phyloP scores from a whole-genome alignment of 2,797 vertebrate species.

The Mormyrus hasselquistii region DNA sequence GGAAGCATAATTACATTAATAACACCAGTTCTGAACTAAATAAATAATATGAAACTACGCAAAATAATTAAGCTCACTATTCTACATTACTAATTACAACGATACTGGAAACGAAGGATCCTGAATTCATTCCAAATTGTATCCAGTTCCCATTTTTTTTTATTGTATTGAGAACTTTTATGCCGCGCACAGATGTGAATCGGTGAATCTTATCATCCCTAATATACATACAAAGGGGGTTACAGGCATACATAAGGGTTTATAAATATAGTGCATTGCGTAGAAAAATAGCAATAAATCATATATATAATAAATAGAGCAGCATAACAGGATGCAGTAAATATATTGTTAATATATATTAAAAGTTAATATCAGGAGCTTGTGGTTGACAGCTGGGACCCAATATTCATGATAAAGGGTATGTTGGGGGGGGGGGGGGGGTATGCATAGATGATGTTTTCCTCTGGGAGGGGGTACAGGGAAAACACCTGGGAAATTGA shows the following conservation, averaged over 20 bases:
- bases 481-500: neutral
- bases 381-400: neutral
- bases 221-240: neutral
- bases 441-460: neutral
- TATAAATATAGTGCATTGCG: neutral
- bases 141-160: neutral
- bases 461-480: neutral
- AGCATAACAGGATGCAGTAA: neutral
- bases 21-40: neutral
- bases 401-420: neutral
- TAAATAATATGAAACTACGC: neutral
- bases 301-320: neutral
- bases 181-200: neutral
- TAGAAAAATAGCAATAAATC: neutral
- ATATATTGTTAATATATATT: neutral
- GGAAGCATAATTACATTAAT: neutral
- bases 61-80: neutral
- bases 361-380: neutral
- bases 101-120: neutral
- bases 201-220: neutral
- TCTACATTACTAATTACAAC: neutral
- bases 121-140: neutral
- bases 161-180: neutral
- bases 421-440: neutral
- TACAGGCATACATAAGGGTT: neutral